phyloP scores from a whole-genome alignment of 2,113 vertebrate genomes.

The Merops nubicus region DNA sequence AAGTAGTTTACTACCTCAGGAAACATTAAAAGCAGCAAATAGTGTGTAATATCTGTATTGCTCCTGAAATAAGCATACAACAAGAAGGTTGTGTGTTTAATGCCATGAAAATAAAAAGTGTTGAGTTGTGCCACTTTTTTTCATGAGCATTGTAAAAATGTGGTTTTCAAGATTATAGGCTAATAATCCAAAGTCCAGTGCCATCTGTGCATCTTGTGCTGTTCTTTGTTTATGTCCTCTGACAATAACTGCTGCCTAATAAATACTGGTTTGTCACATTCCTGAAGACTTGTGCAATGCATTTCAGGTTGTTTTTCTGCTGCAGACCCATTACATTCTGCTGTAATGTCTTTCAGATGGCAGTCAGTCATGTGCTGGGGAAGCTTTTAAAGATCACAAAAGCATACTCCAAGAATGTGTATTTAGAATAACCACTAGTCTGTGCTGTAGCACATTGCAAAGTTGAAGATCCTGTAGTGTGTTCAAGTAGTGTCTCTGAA shows the following conservation, averaged over 20 bases:
- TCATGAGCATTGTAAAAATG: background rate
- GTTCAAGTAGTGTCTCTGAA: background rate
- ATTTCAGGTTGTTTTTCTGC: background rate
- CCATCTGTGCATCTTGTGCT: background rate
- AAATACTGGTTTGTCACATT: background rate
- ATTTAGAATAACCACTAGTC: background rate
- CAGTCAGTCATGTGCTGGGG: background rate
- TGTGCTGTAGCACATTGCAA: background rate
- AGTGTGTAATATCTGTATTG: background rate
- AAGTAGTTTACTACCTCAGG: background rate
- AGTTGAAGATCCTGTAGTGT: background rate
- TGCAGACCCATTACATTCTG: background rate
- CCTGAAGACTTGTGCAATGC: background rate
- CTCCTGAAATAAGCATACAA: background rate
- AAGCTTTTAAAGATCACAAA: background rate
- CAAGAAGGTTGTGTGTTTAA: background rate
- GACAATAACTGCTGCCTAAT: background rate
- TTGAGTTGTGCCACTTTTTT: background rate
- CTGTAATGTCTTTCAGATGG: background rate
- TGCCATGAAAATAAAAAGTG: background rate
- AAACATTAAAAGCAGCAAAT: background rate
- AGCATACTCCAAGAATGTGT: accelerated
- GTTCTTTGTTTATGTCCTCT: background rate
- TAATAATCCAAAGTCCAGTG: background rate
- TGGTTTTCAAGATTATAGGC: background rate